Evolutionary conservation across 2,113 vertebrate genomes (phyloP), one percentile per base, ranked within the genome.

Genomic region (Trogon melanurus): DNA sequence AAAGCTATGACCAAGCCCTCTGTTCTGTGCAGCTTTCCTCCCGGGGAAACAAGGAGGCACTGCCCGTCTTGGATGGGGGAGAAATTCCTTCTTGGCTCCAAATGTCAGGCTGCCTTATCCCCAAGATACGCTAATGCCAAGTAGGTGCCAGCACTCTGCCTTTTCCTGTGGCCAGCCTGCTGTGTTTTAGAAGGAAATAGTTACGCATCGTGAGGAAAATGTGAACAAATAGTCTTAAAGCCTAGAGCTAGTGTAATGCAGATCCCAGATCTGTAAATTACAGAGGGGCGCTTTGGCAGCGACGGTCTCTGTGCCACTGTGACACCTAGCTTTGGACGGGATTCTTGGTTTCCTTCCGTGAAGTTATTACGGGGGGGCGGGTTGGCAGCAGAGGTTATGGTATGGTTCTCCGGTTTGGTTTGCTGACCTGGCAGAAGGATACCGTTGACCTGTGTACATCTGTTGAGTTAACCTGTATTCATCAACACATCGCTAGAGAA

Each of bases 71-170:
- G 72, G 58, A 14, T 26, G n/a, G 48, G 13, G 17, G 5, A 64
- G 34, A 76, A 83, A 60, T 60, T 91, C 44, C 32, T 66, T n/a
- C 36, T 14, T 58, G 32, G 38, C 15, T 56, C 38, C 57, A 47
- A 16, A 27, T 26, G 65, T 8, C 53, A 54, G 25, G 27, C 48
- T 85, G 44, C 30, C 29, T 41, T 75, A 23, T 58, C 32, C 26
- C 62, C 44, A 8, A 30, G n/a, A 2, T 19, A 12, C 0, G 0
- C 14, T 30, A 26, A 48, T 30, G 79, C 51, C 48, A 16, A 1
- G 1, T 16, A 26, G 48, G 17, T 36, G 30, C 27, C 14, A 62
- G 57, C 10, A 25, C 1, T 0, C 36, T 66, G 41, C 58, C 30
- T 54, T 79, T 73, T 36, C n/a, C 62, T 38, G 23, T 4, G 50